Evolutionary conservation across 2,888 invertebrate genomes (phyloP).

Genomic region (Heliconius ethilla): DNA sequence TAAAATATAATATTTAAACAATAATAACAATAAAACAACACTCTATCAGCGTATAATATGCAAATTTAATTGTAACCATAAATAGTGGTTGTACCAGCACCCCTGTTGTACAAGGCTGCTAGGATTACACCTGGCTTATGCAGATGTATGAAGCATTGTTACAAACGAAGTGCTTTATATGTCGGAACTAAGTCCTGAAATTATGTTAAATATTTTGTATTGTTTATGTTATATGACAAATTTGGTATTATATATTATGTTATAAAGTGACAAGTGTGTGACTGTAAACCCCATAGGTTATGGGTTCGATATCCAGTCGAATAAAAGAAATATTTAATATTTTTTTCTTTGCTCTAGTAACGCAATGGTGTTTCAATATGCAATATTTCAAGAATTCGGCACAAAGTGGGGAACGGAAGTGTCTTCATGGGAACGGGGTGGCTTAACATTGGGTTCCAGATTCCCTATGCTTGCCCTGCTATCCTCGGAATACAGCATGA

Average conservation of each 20-base stretch:
- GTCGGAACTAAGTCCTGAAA: background rate
- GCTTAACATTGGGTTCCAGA: too few species aligned
- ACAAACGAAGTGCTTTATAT: background rate
- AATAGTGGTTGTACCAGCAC: background rate
- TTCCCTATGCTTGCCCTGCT: too few species aligned
- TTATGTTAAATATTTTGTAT: background rate
- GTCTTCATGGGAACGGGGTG: too few species aligned
- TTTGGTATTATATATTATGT: background rate
- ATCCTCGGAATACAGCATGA: too few species aligned
- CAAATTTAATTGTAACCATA: slow-evolving; percentile 1
- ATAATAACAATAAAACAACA: background rate
- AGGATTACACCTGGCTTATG: slow-evolving; percentile 21
- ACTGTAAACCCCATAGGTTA: too few species aligned
- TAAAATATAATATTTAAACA: background rate
- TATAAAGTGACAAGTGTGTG: too few species aligned
- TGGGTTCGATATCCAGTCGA: too few species aligned
- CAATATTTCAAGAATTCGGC: too few species aligned
- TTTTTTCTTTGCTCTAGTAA: too few species aligned
- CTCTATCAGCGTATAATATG: background rate
- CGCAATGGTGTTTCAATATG: too few species aligned
- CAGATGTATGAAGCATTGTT: slow-evolving; percentile 6
- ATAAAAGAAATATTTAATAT: too few species aligned
- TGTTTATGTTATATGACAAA: background rate
- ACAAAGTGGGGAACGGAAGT: too few species aligned
- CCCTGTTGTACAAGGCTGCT: background rate